Percentiles rank a stretch among this genome's conserved stretches.
phyloP scores from a whole-genome alignment of 1,140 invertebrate species.

The Drosophila lowei region DNA sequence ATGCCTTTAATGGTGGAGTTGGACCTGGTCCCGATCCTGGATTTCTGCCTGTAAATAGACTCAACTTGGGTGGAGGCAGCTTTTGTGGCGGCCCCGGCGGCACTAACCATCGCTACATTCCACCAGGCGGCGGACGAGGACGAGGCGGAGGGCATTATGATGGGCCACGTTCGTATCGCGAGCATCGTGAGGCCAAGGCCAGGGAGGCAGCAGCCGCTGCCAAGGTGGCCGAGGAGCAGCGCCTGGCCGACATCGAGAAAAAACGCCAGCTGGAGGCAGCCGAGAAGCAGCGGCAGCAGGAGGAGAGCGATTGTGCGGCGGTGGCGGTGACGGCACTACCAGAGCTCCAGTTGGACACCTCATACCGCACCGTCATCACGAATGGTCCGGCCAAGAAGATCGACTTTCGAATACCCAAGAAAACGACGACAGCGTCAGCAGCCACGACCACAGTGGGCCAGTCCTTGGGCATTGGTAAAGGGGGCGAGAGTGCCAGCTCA shows the following conservation, averaged over 20 bases:
- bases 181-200: conserved; percentile 60
- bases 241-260: background rate
- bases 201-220: conserved; percentile 30
- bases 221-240: conserved; percentile 7
- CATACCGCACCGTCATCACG: conserved; percentile 36
- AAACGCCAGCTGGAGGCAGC: conserved; percentile 27
- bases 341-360: conserved; percentile 49
- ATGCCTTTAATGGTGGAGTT: background rate
- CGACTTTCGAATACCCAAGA: conserved; percentile 61
- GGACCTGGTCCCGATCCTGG: too few species aligned
- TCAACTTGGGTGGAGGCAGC: background rate
- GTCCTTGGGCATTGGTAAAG: background rate
- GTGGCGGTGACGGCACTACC: background rate
- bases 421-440: background rate
- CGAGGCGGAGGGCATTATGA: background rate
- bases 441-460: background rate
- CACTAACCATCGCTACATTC: background rate
- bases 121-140: background rate
- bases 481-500: background rate
- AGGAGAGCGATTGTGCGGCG: background rate
- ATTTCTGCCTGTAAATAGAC: too few species aligned
- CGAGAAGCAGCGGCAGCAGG: conserved; percentile 28
- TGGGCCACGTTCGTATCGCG: conserved; percentile 51
- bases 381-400: conserved; percentile 32
- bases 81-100: conserved; percentile 5